Evolutionary conservation across 2,888 invertebrate genomes (phyloP), one percentile per base, ranked within the genome.

Genomic region (Carcina quercana): DNA sequence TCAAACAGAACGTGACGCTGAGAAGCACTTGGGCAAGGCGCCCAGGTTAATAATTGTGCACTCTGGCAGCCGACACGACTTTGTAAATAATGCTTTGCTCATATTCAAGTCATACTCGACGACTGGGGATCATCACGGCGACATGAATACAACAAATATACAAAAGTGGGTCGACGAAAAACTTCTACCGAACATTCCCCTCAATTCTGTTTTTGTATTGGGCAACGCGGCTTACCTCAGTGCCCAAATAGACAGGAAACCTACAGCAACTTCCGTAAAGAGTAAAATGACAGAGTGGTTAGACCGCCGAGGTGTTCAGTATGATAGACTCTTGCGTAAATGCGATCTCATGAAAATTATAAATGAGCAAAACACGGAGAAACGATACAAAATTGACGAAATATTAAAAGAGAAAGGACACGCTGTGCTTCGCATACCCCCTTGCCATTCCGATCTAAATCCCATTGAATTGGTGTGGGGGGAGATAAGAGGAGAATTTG

Each of bases 391-490:
- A 32, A 35, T 35, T 5, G 34, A 35, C 28, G 34, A 40, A 24
- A 17, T 30, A 10, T 24, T 43, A 12, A 28, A 14, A 28, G 25
- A 14, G 7, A 29, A 33, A 12, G 34, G 28, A 6, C 34, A 38
- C 17, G 13, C 19, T 10, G 37, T 42, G 8, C 12, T 37, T 6
- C 31, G 35, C 30, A 12, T 25, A 15, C 35, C 40, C 3, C 40
- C 37, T 3, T 42, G 38, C 30, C 39, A 40, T 35, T 36, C 38
- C 25, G 36, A 45, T 21, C 30, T 42, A 3, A 42, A 42, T 15
- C 40, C 42, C n/a, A 38, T 45, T 25, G 39, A 45, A 34, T 31
- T 33, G 17, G 39, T 35, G 8, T 40, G 38, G 37, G 35, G 32
- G n/a, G 35, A 39, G 26, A 30, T 41, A 5, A 38, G 41, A 25